phyloP scores from a whole-genome alignment of 2,113 vertebrate genomes.

The Polyodon spathula region DNA sequence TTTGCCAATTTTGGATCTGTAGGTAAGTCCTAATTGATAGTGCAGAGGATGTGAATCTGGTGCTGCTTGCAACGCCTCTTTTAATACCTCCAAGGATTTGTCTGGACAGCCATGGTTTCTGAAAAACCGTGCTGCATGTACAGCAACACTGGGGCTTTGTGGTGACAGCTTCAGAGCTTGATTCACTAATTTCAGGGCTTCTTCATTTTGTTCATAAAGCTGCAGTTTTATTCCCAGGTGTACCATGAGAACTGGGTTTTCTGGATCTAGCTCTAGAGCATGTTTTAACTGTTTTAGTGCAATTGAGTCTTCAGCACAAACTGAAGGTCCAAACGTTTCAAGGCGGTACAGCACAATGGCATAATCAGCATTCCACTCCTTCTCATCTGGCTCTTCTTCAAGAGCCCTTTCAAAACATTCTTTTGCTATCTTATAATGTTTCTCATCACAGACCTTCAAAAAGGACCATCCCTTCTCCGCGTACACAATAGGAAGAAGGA shows the following conservation, averaged over 20 bases:
- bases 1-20: conserved; percentile 25
- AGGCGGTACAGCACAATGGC: conserved; percentile 48
- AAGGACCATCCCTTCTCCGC: conserved; percentile 62
- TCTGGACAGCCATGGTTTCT: conserved; percentile 29
- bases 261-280: conserved; percentile 46
- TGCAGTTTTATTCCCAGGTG: conserved; percentile 54
- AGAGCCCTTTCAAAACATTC: conserved; percentile 58
- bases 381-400: conserved; percentile 46
- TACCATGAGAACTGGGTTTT: conserved; percentile 36
- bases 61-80: conserved; percentile 34
- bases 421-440: conserved; percentile 45
- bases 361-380: conserved; percentile 53
- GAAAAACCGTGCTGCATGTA: conserved; percentile 62
- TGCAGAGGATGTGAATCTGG: conserved; percentile 46
- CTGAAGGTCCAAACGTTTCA: accelerated
- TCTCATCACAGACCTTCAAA: conserved; percentile 44
- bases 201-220: neutral
- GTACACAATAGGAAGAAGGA: conserved; percentile 41
- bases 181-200: conserved; percentile 51
- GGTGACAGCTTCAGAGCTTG: conserved; percentile 45
- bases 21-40: conserved; percentile 59
- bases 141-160: conserved; percentile 42
- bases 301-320: accelerated
- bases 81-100: conserved; percentile 41
- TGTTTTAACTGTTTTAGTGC: conserved; percentile 38